Evolutionary conservation across 2,113 vertebrate genomes (phyloP).

Genomic region (Scatophagus argus): DNA sequence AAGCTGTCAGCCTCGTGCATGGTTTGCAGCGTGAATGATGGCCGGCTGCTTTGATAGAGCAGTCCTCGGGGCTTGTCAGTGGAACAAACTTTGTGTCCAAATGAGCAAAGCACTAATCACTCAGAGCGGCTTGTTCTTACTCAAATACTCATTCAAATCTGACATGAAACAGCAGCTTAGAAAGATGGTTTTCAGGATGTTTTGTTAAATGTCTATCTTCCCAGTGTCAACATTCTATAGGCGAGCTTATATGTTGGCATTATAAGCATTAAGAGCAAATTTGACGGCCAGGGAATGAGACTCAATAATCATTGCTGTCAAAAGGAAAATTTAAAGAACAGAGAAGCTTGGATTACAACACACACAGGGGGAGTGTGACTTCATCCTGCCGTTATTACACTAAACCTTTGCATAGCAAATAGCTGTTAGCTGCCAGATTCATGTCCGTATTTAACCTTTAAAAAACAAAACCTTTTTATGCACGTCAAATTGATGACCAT

Average conservation of each 20-base stretch:
- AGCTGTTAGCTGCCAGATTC: no score
- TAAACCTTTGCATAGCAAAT: no score
- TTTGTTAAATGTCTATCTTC: not conserved
- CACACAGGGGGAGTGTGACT: no score
- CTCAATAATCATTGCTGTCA: no score
- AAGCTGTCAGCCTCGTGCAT: constrained; percentile 64
- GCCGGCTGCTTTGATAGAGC: constrained; percentile 34
- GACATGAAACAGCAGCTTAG: constrained; percentile 15
- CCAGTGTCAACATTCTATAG: not conserved
- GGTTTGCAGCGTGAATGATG: constrained; percentile 74
- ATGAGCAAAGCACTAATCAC: constrained; percentile 49
- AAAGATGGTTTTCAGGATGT: constrained; percentile 5
- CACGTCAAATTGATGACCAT: not conserved
- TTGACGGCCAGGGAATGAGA: no score
- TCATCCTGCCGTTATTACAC: no score
- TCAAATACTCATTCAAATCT: constrained; percentile 11
- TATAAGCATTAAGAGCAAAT: no score
- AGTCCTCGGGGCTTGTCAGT: constrained; percentile 18
- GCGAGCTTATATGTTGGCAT: no score
- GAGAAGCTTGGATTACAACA: no score
- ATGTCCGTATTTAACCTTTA: no score
- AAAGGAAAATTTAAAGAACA: no score
- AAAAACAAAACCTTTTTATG: not conserved
- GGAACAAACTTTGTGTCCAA: constrained; percentile 46
- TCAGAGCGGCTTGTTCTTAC: constrained; percentile 32